These are phyloP conservation scores for Aquatica leii DNA, from an alignment of 2,888 invertebrate species.

Conservation along the genomic window DNA sequence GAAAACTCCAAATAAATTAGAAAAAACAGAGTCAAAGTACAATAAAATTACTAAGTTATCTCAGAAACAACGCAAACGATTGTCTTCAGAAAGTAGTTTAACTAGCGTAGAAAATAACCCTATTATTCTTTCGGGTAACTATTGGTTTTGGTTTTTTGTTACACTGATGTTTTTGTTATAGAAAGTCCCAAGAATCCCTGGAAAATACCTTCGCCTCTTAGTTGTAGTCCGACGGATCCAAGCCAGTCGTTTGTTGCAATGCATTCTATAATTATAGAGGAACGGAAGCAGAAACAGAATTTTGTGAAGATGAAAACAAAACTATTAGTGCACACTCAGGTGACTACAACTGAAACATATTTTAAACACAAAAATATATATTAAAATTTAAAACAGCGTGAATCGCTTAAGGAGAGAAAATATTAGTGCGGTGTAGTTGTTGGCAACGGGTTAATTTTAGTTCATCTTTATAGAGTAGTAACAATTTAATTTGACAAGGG, in stretches of 20 bases:
- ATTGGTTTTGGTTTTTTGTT: neutral
- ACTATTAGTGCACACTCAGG: constrained; percentile 78
- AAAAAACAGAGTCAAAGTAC: constrained; percentile 39
- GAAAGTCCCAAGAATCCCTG: constrained; percentile 60
- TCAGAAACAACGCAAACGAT: constrained; percentile 71
- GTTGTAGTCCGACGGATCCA: constrained; percentile 51
- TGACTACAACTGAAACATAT: too few species aligned
- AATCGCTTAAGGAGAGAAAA: too few species aligned
- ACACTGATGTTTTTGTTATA: constrained; percentile 33
- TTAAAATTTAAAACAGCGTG: too few species aligned
- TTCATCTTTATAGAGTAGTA: too few species aligned
- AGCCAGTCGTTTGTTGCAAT: constrained; percentile 48
- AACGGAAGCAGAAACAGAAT: constrained; percentile 76
- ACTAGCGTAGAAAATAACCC: constrained; percentile 44
- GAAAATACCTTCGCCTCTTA: constrained; percentile 61
- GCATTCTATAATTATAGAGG: constrained; percentile 74
- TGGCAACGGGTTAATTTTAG: too few species aligned
- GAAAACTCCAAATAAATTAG: constrained; percentile 51
- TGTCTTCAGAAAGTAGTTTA: constrained; percentile 62
- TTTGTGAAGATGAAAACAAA: constrained; percentile 76
- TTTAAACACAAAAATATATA: too few species aligned
- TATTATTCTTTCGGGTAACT: neutral
- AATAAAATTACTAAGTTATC: constrained; percentile 64
- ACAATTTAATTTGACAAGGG: too few species aligned
- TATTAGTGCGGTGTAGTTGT: too few species aligned